Evolutionary conservation across 2,888 invertebrate species (phyloP), one percentile per base, ranked within the genome.

Genomic region (Phalera bucephala): DNA sequence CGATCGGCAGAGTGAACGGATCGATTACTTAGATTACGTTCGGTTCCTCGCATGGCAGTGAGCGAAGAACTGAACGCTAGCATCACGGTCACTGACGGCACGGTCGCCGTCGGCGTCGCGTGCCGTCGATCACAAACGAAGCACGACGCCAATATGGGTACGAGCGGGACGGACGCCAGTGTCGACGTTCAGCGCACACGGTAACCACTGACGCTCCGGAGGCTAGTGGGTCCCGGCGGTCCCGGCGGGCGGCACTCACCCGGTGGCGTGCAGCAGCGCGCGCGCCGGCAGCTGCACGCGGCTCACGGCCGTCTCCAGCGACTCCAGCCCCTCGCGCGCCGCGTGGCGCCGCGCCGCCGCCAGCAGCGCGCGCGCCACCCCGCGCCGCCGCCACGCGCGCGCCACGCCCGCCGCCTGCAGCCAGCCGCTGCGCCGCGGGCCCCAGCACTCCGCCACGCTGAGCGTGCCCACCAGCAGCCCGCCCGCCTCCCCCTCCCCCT

Each of bases 391-490:
- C 51, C 42, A 32, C 52, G 26, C 61, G 64, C 40, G 36, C 13
- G 33, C 40, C 36, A 62, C 57, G 2, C 54, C 56, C 25, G 79
- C 60, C 29, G 54, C 66, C 40, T 71, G 68, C 45, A 79, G 53
- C 73, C 78, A 74, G 41, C 64, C 72, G 32, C 59, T 49, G 36
- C 38, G 50, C 15, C 41, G 43, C 32, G 59, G 44, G 25, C 68
- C 74, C 52, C 68, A 59, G 45, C 39, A 55, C 47, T 62, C 60
- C 0, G 65, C 50, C 50, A 77, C 54, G 52, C 72, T 71, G 37
- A 60, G 64, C 20, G 78, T 73, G 40, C 74, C 80, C 52, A 80
- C 64, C 33, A 78, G 26, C 62, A 61, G 62, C 22, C 35, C 17
- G 3, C 17, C 17, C 3, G 17, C 17, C 17, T 5, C 3, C 3